phyloP scores from a whole-genome alignment of 2,113 vertebrate genomes.

The Narcine bancroftii region DNA sequence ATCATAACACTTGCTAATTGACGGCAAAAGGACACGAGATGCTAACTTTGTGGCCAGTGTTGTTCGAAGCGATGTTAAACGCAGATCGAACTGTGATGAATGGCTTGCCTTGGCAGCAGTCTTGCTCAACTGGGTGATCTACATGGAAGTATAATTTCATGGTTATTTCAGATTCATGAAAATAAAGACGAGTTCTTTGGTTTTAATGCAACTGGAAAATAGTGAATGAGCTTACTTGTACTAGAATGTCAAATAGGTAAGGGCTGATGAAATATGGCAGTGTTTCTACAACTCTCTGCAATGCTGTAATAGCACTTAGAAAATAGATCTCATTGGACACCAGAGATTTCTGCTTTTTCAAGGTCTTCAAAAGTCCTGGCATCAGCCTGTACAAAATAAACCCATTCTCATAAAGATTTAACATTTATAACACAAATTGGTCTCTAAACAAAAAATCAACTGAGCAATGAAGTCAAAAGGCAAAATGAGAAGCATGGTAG shows the following conservation, averaged over 20 bases:
- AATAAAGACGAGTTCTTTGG: not conserved
- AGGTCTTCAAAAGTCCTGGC: slow-evolving; percentile 64
- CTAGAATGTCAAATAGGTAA: slow-evolving; percentile 67
- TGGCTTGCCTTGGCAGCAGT: slow-evolving; percentile 55
- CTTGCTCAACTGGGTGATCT: slow-evolving; percentile 73
- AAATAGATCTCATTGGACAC: slow-evolving; percentile 73
- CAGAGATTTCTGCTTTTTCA: slow-evolving; percentile 66
- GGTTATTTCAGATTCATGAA: not conserved
- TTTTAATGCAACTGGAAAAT: not conserved
- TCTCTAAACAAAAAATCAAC: not conserved
- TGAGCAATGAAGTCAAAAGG: not conserved
- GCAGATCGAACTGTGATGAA: slow-evolving; percentile 61
- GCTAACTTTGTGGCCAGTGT: slow-evolving; percentile 74
- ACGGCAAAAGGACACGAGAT: slow-evolving; percentile 76
- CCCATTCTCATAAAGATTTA: not conserved
- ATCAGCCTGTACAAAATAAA: slow-evolving; percentile 67
- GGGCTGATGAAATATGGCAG: slow-evolving; percentile 87
- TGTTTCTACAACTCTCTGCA: slow-evolving; percentile 77
- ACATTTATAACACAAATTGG: not conserved
- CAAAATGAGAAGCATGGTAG: too few relatives aligned
- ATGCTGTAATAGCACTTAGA: slow-evolving; percentile 77
- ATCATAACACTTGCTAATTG: slow-evolving; percentile 64
- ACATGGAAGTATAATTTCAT: not conserved
- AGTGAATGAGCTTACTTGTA: slow-evolving; percentile 57
- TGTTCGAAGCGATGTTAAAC: slow-evolving; percentile 62